Conservation (phyloP, 1,140 invertebrate genomes). For the Lucilia sericata region DNA sequence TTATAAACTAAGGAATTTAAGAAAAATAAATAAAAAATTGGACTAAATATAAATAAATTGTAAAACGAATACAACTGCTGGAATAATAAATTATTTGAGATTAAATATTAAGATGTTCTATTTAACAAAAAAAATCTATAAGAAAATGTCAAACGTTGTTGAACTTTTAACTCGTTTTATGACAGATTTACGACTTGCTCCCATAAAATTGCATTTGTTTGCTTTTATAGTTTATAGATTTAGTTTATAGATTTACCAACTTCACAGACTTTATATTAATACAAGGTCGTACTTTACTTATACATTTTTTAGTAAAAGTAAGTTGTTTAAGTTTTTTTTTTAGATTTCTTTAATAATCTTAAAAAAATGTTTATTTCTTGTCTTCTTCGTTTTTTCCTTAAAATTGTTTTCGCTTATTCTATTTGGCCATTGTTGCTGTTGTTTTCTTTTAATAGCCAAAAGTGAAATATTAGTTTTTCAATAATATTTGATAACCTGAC, state of each 20-base stretch:
- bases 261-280: not conserved
- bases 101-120: no score
- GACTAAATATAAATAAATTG: conserved; percentile 45
- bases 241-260: not conserved
- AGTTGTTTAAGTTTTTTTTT: not conserved
- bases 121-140: not conserved
- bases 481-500: conserved; percentile 63
- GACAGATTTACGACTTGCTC: not conserved
- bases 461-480: conserved; percentile 59
- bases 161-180: not conserved
- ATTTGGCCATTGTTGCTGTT: not conserved
- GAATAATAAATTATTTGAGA: no score
- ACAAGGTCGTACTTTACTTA: not conserved
- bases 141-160: not conserved
- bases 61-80: not conserved
- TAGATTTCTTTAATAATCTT: not conserved
- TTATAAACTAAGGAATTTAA: not conserved
- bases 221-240: not conserved
- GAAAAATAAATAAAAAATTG: not conserved
- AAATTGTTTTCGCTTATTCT: not conserved
- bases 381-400: not conserved
- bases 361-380: not conserved
- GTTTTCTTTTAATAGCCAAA: conserved; percentile 30
- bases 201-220: not conserved
- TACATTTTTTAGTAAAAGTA: not conserved